phyloP scores from a whole-genome alignment of 2,113 vertebrate genomes.

The Triplophysa dalaica region DNA sequence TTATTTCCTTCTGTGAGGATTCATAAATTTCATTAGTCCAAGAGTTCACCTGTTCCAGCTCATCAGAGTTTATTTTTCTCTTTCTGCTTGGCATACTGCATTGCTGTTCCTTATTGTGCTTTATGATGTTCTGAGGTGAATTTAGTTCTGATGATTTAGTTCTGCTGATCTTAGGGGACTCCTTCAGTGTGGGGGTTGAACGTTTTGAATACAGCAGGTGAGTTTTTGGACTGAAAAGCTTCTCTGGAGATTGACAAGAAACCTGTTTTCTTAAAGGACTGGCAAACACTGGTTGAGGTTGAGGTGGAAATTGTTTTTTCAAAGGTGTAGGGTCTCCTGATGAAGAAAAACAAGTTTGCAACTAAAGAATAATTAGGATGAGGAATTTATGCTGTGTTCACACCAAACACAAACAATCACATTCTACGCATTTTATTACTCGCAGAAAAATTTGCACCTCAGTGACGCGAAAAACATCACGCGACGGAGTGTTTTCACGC shows the following conservation, averaged over 20 bases:
- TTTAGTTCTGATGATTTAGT: not conserved
- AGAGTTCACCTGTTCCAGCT: not conserved
- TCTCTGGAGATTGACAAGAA: not conserved
- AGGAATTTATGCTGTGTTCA: not conserved
- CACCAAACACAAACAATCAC: too few species aligned
- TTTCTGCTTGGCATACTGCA: slow-evolving; percentile 19
- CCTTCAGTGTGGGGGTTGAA: not conserved
- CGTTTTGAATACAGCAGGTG: not conserved
- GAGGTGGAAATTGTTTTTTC: not conserved
- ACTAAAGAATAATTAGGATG: not conserved
- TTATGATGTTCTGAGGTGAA: not conserved
- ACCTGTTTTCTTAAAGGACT: slow-evolving; percentile 13
- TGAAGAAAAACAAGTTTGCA: not conserved
- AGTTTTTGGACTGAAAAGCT: not conserved
- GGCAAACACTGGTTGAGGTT: not conserved
- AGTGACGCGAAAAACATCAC: too few species aligned
- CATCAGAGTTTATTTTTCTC: slow-evolving; percentile 38
- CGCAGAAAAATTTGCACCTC: too few species aligned
- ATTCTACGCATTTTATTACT: too few species aligned
- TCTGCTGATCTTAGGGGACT: not conserved
- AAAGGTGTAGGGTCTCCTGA: slow-evolving; percentile 1
- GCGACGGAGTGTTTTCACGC: too few species aligned
- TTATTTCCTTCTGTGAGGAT: slow-evolving; percentile 9
- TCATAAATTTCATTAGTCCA: not conserved
- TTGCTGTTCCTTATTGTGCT: not conserved